Conservation (phyloP, 2,888 invertebrate species). For the Harpagoxenus sublaevis region DNA sequence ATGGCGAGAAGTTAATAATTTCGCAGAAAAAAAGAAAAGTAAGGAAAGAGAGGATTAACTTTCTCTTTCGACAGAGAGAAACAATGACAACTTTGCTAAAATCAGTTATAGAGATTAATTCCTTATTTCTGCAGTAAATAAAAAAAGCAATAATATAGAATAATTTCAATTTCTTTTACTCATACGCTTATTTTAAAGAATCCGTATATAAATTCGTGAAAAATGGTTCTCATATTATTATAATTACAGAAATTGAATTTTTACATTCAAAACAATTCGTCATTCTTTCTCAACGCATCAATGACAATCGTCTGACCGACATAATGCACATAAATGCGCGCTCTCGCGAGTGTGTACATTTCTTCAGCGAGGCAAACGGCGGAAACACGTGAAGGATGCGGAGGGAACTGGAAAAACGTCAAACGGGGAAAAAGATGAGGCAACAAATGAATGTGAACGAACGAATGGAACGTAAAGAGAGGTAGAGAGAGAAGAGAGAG, state of each 20-base stretch:
- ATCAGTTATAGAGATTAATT: neutral
- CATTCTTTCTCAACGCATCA: neutral
- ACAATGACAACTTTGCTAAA: neutral
- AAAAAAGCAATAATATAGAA: neutral
- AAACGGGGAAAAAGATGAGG: constrained; percentile 20
- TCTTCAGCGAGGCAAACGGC: constrained; percentile 33
- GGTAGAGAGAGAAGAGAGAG: neutral
- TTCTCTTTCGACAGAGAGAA: neutral
- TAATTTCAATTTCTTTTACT: neutral
- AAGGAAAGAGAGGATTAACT: neutral
- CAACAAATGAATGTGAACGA: constrained; percentile 13
- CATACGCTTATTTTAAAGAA: neutral
- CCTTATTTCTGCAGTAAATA: neutral
- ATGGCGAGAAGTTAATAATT: constrained; percentile 67
- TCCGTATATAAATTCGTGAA: neutral
- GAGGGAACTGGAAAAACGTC: constrained; percentile 37
- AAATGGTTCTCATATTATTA: neutral
- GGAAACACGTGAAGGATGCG: constrained; percentile 41
- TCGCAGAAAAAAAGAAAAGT: constrained; percentile 48
- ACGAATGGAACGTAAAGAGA: constrained; percentile 35
- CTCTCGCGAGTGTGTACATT: constrained; percentile 28
- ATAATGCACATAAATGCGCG: constrained; percentile 6
- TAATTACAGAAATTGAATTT: neutral
- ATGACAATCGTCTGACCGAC: constrained; percentile 26
- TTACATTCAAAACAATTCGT: neutral